A percentile compares a stretch with the other conserved stretches of the same genome.
Conservation (phyloP, 2,113 vertebrate species). For the Brachyistius frenatus region DNA sequence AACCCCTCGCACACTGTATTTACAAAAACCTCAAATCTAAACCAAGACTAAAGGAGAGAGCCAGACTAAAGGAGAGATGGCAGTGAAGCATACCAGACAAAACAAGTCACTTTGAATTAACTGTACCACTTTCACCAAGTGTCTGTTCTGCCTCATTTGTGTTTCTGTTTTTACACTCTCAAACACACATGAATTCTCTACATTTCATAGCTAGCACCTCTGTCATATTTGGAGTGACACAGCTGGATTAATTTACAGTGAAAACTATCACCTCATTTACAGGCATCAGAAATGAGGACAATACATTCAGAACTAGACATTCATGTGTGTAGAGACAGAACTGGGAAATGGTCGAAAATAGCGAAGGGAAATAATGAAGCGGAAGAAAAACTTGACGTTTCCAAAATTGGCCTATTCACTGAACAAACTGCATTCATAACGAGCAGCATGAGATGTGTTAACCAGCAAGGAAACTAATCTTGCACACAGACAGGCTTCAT, state of each 20-base stretch:
- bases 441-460: slow-evolving; percentile 15
- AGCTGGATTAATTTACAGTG: no score
- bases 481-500: slow-evolving; percentile 32
- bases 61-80: not conserved
- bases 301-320: no score
- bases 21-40: not conserved
- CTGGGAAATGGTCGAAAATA: no score
- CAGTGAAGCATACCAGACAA: not conserved
- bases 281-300: no score
- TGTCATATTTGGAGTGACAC: no score
- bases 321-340: no score
- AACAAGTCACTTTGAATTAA: not conserved
- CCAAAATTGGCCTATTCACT: not conserved
- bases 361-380: not conserved
- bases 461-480: slow-evolving; percentile 13
- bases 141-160: not conserved
- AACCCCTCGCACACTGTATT: not conserved
- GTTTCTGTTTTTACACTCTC: no score
- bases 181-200: no score
- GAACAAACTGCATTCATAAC: slow-evolving; percentile 10
- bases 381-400: not conserved
- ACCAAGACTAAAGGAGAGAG: not conserved
- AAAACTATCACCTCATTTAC: no score
- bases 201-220: slow-evolving; percentile 10
- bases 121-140: no score